Evolutionary conservation across 2,888 invertebrate genomes (phyloP).

Genomic region (Drosophila subsilvestris): DNA sequence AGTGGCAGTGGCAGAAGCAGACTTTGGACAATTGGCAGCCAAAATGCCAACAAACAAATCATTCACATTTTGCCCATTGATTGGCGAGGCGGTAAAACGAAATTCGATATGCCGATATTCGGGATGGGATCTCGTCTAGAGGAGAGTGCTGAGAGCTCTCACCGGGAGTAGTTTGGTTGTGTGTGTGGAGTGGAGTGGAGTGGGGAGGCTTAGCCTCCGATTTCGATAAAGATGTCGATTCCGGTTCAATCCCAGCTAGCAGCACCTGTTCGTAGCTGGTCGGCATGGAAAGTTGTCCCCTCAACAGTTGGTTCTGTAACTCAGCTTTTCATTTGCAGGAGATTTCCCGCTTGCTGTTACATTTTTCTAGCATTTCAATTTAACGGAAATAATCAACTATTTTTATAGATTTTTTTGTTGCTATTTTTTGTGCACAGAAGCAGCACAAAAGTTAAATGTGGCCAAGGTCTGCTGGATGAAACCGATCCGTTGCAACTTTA

Average conservation of each 20-base stretch:
- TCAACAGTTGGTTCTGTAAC: slow-evolving; percentile 35
- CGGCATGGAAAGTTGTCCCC: slow-evolving; percentile 13
- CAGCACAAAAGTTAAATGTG: slow-evolving; percentile 66
- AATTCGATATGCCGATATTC: slow-evolving; percentile 60
- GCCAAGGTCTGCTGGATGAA: slow-evolving; percentile 71
- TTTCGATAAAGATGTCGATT: slow-evolving; percentile 26
- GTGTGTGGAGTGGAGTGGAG: neutral
- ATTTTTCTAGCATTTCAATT: slow-evolving; percentile 54
- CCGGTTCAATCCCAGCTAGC: slow-evolving; percentile 7
- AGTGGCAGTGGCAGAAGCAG: slow-evolving; percentile 35
- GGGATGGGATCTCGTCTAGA: neutral
- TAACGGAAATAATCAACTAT: slow-evolving; percentile 70
- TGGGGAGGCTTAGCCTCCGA: slow-evolving; percentile 17
- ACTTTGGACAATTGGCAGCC: slow-evolving; percentile 71
- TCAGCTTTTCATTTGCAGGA: slow-evolving; percentile 7
- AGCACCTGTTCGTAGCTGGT: slow-evolving; percentile 33
- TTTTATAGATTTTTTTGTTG: slow-evolving; percentile 27
- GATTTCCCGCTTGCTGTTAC: neutral
- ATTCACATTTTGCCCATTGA: slow-evolving; percentile 65
- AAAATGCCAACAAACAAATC: slow-evolving; percentile 77
- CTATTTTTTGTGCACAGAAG: slow-evolving; percentile 27
- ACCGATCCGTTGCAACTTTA: slow-evolving; percentile 63
- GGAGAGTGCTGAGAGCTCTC: slow-evolving; percentile 17
- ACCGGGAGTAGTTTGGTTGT: neutral
- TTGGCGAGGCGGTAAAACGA: slow-evolving; percentile 68